A percentile compares a stretch with the other conserved stretches of the same genome.
Evolutionary conservation across 2,888 invertebrate species (phyloP).

Genomic region (Listrodromus nycthemerus): DNA sequence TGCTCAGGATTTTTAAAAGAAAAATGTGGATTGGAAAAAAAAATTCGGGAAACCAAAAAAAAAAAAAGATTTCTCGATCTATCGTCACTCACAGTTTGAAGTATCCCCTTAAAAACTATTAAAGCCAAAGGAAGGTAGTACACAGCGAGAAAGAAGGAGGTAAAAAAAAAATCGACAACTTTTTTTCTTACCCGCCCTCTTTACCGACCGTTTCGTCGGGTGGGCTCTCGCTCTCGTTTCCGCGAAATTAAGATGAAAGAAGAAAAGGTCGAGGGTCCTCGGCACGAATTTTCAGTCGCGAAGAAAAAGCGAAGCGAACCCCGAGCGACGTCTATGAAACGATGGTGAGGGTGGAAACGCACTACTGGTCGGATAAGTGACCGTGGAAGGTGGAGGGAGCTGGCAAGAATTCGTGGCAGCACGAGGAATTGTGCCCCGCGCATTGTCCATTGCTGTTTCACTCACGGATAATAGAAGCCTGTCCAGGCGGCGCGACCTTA

Average conservation of each 20-base stretch:
- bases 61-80: slow-evolving; percentile 1
- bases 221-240: slow-evolving; percentile 58
- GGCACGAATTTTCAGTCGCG: slow-evolving; percentile 65
- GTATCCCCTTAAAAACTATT: slow-evolving; percentile 3
- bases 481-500: slow-evolving; percentile 33
- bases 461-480: slow-evolving; percentile 33
- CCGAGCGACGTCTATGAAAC: slow-evolving; percentile 45
- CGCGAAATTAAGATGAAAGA: slow-evolving; percentile 66
- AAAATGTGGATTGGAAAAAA: no score
- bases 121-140: slow-evolving; percentile 26
- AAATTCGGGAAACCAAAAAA: no score
- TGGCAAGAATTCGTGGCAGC: neutral
- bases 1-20: no score
- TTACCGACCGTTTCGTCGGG: slow-evolving; percentile 13
- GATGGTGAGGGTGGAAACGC: slow-evolving; percentile 35
- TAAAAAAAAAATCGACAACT: slow-evolving; percentile 18
- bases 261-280: slow-evolving; percentile 66
- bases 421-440: neutral
- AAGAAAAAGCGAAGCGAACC: slow-evolving; percentile 60
- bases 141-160: neutral
- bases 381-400: slow-evolving; percentile 2
- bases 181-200: slow-evolving; percentile 14
- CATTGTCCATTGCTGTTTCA: slow-evolving; percentile 32
- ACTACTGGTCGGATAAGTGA: slow-evolving; percentile 7
- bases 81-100: slow-evolving; percentile 3